Evolutionary conservation across 2,113 vertebrate species (phyloP).

Genomic region (Butorides virescens): DNA sequence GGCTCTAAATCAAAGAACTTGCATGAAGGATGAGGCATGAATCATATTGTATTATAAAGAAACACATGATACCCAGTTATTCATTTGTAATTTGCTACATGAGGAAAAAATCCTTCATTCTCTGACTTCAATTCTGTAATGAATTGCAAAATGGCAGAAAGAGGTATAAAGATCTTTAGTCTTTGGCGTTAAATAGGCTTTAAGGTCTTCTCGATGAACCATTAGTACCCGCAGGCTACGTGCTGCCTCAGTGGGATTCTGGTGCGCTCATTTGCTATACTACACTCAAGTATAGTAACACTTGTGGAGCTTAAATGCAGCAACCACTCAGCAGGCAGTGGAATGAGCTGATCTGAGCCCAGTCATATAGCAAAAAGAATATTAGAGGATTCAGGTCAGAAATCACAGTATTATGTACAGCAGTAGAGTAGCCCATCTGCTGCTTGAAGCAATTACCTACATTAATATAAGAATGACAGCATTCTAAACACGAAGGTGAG

Average conservation of each 20-base stretch:
- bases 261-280: background rate
- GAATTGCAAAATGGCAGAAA: constrained; percentile 16
- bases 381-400: background rate
- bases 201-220: constrained; percentile 9
- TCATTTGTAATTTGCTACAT: background rate
- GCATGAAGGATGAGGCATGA: background rate
- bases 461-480: background rate
- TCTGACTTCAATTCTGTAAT: background rate
- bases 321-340: background rate
- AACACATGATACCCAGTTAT: background rate
- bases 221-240: background rate
- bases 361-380: background rate
- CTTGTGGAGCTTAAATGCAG: background rate
- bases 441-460: background rate
- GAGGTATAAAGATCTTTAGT: constrained; percentile 1
- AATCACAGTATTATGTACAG: background rate
- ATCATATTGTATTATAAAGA: background rate
- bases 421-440: background rate
- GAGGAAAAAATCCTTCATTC: background rate
- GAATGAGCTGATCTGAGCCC: background rate
- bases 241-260: constrained; percentile 13
- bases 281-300: background rate
- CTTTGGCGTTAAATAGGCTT: background rate
- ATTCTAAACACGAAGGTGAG: background rate
- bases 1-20: constrained; percentile 32